Evolutionary conservation across 2,113 vertebrate genomes (phyloP), one percentile per base, ranked within the genome.

Genomic region (Anser cygnoides): DNA sequence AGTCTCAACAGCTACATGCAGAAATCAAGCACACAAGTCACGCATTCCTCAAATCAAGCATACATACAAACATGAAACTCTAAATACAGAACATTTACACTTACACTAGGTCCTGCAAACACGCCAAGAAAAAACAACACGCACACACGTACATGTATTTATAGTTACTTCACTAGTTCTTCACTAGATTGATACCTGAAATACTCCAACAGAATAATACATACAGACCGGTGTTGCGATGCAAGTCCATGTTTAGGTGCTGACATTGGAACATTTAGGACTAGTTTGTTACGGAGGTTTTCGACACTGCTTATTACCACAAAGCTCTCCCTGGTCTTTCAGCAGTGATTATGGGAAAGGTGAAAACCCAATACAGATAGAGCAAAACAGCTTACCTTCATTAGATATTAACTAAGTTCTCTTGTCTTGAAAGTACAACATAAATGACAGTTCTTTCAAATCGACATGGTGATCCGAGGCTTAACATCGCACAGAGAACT

Each of bases 241-340:
- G 44, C 9, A 7, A 59, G 33, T 37, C 13, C 1, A 26, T 52
- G 66, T 73, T 59, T n/a, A 71, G 22, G 46, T 25, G 41, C 5
- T 0, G 0, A 25, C 13, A 59, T 0, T 5, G 5, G 41, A 74
- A 41, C 78, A 55, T 25, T 44, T 44, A n/a, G 67, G 41, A 59
- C 16, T 20, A 4, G 12, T 46, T 67, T 70, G 14, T 37, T 62
- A 12, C 3, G 7, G 37, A 23, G 4, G 28, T 46, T 9, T 84
- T 37, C 71, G 13, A 17, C 29, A 29, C 3, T 44, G 52, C 79
- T 72, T 39, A 14, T 19, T 37, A 18, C 13, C 71, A 22, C 55
- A 88, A 43, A 68, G 39, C 44, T 28, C 28, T 50, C 20, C 28
- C 22, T 0, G 0, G 15, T 43, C 44, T 58, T 43, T 18, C 16